Evolutionary conservation across 2,888 invertebrate species (phyloP), one percentile per base, ranked within the genome.

Genomic region (Gnatocerus cornutus): DNA sequence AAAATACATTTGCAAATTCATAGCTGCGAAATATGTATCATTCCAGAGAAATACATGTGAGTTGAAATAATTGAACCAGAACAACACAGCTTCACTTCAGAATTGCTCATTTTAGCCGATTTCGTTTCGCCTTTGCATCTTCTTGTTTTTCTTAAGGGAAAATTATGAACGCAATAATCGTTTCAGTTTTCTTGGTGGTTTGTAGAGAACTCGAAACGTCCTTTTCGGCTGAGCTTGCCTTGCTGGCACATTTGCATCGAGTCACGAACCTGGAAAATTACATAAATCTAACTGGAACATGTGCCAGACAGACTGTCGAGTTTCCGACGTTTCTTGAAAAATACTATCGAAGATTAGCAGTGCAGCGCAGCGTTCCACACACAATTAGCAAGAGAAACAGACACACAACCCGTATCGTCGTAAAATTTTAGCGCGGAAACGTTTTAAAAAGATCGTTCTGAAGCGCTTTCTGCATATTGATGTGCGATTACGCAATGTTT

Each of bases 241-340:
- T 64, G 29, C 27, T 64, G 55, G 64, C 45, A 56, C 56, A 65
- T 65, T 58, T 65, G 33, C 56, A 65, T 65, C 56, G 50, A 65
- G 65, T 65, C 65, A 65, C 50, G 65, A 64, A 56, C 56, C 37
- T 48, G 65, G 64, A 69, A 69, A 69, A 69, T 69, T 69, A 61
- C 61, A 65, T 69, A 69, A 69, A 69, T 65, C 53, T 55, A 63
- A 63, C 58, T 48, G 69, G 53, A 65, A 65, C 50, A 52, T 59
- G 59, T 50, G 59, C 59, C 64, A 52, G 59, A 59, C 64, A 43
- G 53, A 43, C 58, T 50, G 55, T 46, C 50, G 16, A 50, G 46
- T 68, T n/a, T 69, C 59, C 69, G 59, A 59, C 69, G 45, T 59
- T 58, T 33, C 52, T 39, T 64, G 65, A 69, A 65, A 69, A 69